Conservation (phyloP, 2,797 vertebrate genomes). For the Aratinga solstitialis region DNA sequence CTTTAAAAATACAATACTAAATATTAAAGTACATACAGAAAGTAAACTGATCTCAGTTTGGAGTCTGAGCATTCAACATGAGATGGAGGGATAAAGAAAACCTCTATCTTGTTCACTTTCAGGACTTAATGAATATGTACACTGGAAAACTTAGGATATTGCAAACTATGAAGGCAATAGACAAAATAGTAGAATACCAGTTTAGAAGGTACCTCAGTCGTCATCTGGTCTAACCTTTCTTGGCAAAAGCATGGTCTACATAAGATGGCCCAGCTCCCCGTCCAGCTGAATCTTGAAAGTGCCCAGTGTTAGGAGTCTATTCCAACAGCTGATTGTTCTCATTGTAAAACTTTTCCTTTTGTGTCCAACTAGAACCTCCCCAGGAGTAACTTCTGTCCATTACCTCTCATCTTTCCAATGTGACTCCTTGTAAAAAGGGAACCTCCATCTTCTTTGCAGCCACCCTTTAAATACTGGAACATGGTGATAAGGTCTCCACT, state of each 20-base stretch:
- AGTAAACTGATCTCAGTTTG: not conserved
- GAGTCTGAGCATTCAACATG: not conserved
- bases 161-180: not conserved
- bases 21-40: not conserved
- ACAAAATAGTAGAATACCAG: not conserved
- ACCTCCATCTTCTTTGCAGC: not conserved
- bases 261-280: not conserved
- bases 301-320: not conserved
- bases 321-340: not conserved
- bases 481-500: not conserved
- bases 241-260: not conserved
- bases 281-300: not conserved
- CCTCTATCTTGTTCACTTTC: not conserved
- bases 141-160: not conserved
- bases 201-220: not conserved
- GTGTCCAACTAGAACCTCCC: not conserved
- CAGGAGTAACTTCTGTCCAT: not conserved
- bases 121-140: not conserved
- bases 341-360: not conserved
- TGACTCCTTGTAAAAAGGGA: not conserved
- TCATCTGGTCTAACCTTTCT: not conserved
- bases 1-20: not conserved
- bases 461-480: not conserved
- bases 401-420: not conserved
- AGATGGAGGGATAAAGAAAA: not conserved